Evolutionary conservation across 2,888 invertebrate species (phyloP).

Genomic region (Fragum whitleyi): DNA sequence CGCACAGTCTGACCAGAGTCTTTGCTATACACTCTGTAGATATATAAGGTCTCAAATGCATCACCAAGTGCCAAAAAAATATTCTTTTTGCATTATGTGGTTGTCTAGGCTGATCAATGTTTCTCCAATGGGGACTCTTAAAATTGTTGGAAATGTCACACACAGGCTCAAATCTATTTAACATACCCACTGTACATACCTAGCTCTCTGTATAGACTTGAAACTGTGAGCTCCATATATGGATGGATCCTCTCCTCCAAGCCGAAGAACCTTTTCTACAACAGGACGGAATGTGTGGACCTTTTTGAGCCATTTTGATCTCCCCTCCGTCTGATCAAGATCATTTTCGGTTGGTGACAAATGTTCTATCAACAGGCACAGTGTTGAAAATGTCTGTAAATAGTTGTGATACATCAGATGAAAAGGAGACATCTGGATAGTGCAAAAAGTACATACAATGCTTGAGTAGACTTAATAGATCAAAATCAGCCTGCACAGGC

Average conservation of each 20-base stretch:
- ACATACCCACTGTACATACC: slow-evolving; percentile 12
- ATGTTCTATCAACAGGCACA: slow-evolving; percentile 65
- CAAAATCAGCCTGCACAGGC: neutral
- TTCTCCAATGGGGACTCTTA: too few species aligned
- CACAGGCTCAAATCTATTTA: too few species aligned
- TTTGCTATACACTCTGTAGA: too few species aligned
- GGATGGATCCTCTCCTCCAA: slow-evolving; percentile 33
- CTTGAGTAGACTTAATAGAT: neutral
- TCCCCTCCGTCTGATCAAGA: slow-evolving; percentile 51
- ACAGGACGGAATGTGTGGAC: slow-evolving; percentile 70
- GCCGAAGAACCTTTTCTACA: slow-evolving; percentile 53
- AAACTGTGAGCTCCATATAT: slow-evolving; percentile 39
- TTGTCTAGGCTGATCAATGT: too few species aligned
- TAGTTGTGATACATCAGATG: too few species aligned
- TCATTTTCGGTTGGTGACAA: slow-evolving; percentile 62
- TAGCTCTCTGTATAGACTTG: slow-evolving; percentile 39
- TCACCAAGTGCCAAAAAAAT: too few species aligned
- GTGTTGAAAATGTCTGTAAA: slow-evolving; percentile 55
- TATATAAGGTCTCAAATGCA: too few species aligned
- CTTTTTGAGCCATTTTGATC: slow-evolving; percentile 70
- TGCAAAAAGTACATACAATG: neutral
- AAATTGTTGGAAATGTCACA: too few species aligned
- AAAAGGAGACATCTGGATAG: too few species aligned
- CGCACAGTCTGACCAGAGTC: too few species aligned
- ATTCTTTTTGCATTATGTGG: too few species aligned